phyloP scores from a whole-genome alignment of 2,888 invertebrate species.

The Sphinx pinastri region DNA sequence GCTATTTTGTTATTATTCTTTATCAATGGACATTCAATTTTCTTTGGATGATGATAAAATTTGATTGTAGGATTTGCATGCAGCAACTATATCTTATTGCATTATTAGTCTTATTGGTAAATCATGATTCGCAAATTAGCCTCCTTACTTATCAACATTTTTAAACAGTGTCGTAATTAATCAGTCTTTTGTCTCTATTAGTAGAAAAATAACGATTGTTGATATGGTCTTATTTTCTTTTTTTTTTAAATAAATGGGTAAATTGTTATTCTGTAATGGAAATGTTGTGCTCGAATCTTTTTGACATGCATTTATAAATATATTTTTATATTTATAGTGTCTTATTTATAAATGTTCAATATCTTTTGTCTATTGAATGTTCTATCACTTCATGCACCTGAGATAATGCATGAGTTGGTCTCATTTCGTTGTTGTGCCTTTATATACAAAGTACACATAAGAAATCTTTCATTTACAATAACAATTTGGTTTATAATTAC shows the following conservation, averaged over 20 bases:
- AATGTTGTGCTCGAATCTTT: slow-evolving; percentile 8
- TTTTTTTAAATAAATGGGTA: too few relatives aligned
- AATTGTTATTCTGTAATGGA: not conserved
- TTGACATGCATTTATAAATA: slow-evolving; percentile 9
- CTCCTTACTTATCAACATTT: too few relatives aligned
- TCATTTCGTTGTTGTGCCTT: too few relatives aligned
- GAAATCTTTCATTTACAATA: too few relatives aligned
- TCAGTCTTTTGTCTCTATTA: too few relatives aligned
- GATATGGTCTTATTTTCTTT: too few relatives aligned
- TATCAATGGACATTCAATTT: slow-evolving; percentile 16
- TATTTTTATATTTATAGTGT: not conserved
- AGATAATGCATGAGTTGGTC: too few relatives aligned
- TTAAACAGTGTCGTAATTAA: too few relatives aligned
- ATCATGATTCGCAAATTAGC: not conserved
- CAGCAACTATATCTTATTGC: slow-evolving; percentile 3
- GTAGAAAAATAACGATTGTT: too few relatives aligned
- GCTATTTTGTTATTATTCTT: slow-evolving; percentile 20
- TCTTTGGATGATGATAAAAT: slow-evolving; percentile 10
- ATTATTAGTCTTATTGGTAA: slow-evolving; percentile 13
- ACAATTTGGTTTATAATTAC: too few relatives aligned
- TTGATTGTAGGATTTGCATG: slow-evolving; percentile 13
- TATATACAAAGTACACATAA: too few relatives aligned
- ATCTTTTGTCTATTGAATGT: not conserved
- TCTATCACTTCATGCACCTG: not conserved
- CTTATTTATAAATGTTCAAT: not conserved